Percentiles rank a stretch among this genome's conserved stretches.
Evolutionary conservation across 2,113 vertebrate genomes (phyloP).

Genomic region (Dromiciops gliroides): DNA sequence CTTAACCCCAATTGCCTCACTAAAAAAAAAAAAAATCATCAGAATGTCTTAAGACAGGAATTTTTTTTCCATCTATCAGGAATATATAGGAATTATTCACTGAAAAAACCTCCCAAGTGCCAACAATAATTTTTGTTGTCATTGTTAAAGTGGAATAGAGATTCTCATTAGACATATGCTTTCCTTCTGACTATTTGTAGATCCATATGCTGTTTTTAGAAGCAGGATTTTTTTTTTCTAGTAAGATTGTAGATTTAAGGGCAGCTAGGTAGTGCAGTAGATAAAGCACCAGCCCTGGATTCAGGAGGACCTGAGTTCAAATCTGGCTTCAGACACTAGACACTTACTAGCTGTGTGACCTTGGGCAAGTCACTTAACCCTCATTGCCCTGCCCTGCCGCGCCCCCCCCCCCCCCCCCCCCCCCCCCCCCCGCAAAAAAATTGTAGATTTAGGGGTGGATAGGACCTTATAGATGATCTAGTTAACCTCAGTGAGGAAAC

Average conservation of each 20-base stretch:
- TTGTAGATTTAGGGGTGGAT: not conserved
- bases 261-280: no score
- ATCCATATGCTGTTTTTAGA: slow-evolving; percentile 41
- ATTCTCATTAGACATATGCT: slow-evolving; percentile 31
- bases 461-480: not conserved
- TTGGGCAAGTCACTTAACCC: no score
- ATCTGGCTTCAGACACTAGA: no score
- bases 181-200: slow-evolving; percentile 13
- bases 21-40: slow-evolving; percentile 56
- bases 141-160: slow-evolving; percentile 2
- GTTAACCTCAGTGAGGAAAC: not conserved
- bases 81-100: slow-evolving; percentile 36
- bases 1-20: no score
- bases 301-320: no score
- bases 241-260: not conserved
- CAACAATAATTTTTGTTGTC: slow-evolving; percentile 33
- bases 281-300: no score
- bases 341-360: no score
- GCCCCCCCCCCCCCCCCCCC: no score
- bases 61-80: slow-evolving; percentile 34
- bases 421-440: no score
- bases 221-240: not conserved
- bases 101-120: slow-evolving; percentile 6
- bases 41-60: slow-evolving; percentile 15
- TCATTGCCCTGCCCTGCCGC: no score